These are phyloP conservation scores for Latrodectus geometricus DNA, from an alignment of 1,140 invertebrate genomes.

Conservation along the genomic window DNA sequence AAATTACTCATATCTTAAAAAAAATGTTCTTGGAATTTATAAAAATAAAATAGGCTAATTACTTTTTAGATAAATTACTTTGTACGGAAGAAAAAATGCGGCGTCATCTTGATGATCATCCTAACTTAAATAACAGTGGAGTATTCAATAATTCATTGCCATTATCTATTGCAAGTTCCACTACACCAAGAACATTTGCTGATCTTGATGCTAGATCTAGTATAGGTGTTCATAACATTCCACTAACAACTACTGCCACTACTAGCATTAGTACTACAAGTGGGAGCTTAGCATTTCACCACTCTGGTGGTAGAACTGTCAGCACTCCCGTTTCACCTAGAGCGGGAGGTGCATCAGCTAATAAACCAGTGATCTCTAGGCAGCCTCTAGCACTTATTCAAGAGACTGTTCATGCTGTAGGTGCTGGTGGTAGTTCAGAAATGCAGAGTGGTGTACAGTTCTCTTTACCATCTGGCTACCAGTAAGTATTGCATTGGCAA, in stretches of 20 bases:
- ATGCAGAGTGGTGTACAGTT: slow-evolving; percentile 57
- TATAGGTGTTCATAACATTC: neutral
- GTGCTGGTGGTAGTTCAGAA: slow-evolving; percentile 12
- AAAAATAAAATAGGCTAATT: neutral
- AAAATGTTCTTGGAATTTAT: neutral
- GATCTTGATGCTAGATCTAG: neutral
- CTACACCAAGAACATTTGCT: neutral
- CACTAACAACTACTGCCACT: neutral
- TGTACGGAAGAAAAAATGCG: slow-evolving; percentile 58
- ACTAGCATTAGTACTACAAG: too few relatives aligned
- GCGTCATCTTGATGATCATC: slow-evolving; percentile 44
- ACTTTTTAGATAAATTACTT: slow-evolving; percentile 37
- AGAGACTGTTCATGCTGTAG: slow-evolving; percentile 50
- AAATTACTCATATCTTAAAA: neutral
- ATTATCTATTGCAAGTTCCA: neutral
- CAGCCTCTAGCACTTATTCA: slow-evolving; percentile 49
- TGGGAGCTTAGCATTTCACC: neutral
- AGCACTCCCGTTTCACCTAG: neutral
- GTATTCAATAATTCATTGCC: neutral
- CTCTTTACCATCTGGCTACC: slow-evolving; percentile 46
- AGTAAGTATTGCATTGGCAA: slow-evolving; percentile 14
- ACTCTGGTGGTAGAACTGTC: neutral
- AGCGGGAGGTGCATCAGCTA: neutral
- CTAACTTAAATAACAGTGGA: slow-evolving; percentile 10
- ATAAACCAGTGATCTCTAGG: slow-evolving; percentile 16